These are phyloP conservation scores for Marisa cornuarietis DNA, from an alignment of 1,140 invertebrate species.

Conservation along the genomic window DNA sequence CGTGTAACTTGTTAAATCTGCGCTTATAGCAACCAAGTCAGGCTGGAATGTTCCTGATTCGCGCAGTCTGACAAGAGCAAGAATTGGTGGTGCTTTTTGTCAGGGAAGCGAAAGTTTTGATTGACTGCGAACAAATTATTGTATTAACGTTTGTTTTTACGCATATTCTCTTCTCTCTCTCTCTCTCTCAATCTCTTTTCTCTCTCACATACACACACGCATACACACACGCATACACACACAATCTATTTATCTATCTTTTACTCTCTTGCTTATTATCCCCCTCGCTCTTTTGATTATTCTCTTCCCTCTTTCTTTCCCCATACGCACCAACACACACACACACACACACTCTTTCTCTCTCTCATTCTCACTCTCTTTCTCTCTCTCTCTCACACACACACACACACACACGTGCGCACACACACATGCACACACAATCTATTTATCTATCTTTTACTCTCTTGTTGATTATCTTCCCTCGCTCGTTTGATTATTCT, in stretches of 20 bases:
- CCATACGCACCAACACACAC: no score
- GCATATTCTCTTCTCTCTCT: neutral
- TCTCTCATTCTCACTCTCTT: neutral
- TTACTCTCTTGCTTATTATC: neutral
- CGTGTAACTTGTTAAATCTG: no score
- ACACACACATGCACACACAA: neutral
- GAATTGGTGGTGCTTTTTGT: no score
- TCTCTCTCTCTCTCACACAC: neutral
- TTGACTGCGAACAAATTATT: neutral
- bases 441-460: neutral
- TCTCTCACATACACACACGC: neutral
- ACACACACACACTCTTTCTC: no score
- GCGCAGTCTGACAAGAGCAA: no score
- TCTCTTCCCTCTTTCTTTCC: neutral
- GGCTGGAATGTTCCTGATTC: no score
- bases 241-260: neutral
- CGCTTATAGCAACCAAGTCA: no score
- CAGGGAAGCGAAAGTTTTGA: no score
- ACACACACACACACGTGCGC: neutral
- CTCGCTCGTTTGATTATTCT: neutral
- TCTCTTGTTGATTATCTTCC: neutral
- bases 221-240: neutral
- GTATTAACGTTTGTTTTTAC: neutral
- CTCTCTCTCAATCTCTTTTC: no score
- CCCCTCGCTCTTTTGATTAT: neutral